Evolutionary conservation across 2,888 invertebrate genomes (phyloP), one percentile per base, ranked within the genome.

Genomic region (Oxycera nigricornis): DNA sequence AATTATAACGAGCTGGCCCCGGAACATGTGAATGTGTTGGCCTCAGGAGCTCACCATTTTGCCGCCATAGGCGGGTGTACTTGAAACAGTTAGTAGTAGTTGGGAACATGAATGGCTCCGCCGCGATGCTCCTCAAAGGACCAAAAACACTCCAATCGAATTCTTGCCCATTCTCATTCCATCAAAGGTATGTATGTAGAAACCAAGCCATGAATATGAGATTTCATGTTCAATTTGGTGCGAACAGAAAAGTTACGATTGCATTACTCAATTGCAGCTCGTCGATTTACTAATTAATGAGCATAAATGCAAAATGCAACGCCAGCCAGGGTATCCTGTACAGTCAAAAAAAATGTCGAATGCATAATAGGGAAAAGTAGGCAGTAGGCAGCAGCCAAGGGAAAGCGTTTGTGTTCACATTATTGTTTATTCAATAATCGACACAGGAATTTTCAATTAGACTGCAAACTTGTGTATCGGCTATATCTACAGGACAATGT

Each of bases 231-330:
- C 61, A 61, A 61, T 61, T 61, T 31, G 28, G 26, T 3, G 28
- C 57, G 31, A 61, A 61, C 28, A 61, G 61, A 31, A 61, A 61
- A 61, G 61, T 61, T 31, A 17, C 61, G 61, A 31, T 61, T 61
- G 61, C 61, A 61, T 61, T 61, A 61, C 31, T 61, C 61, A 61
- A 61, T 61, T 61, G 30, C 61, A 61, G 61, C 20, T 61, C 61
- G 11, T 31, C 61, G 31, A 61, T 61, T 61, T 20, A 31, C 61
- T 61, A 61, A 61, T 61, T 61, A 61, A 61, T 61, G 61, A 61
- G 61, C 61, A 14, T 14, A 31, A 61, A 61, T 61, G 30, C 61
- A 61, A 61, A 61, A 26, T 61, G 30, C 61, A 24, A 61, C 22
- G 28, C 31, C 17, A 28, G 20, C 46, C 3, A 30, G 7, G 30